These are phyloP conservation scores for Callorhinus ursinus DNA, from an alignment of 2,113 vertebrate species.

Conservation along the genomic window DNA sequence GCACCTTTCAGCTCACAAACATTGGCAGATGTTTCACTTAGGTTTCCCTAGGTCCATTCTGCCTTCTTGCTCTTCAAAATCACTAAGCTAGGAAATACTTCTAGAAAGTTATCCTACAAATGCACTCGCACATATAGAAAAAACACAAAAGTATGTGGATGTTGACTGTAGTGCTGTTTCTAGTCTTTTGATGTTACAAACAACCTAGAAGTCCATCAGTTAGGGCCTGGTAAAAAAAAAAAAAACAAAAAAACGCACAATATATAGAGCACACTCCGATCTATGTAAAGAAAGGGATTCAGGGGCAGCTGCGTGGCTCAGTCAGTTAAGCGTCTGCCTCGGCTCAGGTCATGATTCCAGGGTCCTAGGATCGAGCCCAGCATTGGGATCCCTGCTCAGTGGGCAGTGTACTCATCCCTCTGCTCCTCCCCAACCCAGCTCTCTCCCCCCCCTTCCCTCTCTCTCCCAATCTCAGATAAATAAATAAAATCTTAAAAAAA, in stretches of 20 bases:
- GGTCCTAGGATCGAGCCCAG: neutral
- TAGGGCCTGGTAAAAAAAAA: neutral
- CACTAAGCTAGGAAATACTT: neutral
- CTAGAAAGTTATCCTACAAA: neutral
- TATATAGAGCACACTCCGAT: neutral
- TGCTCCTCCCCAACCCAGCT: too few relatives aligned
- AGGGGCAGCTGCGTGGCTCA: neutral
- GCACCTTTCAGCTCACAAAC: neutral
- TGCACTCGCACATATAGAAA: neutral
- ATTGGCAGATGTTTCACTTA: neutral
- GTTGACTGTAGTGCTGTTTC: neutral
- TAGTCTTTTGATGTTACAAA: neutral
- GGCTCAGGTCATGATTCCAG: neutral
- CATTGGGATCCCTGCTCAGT: too few relatives aligned
- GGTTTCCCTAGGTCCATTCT: neutral
- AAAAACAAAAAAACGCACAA: neutral
- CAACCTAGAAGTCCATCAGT: neutral
- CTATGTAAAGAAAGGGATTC: neutral
- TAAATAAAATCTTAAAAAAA: neutral
- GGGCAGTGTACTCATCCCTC: neutral
- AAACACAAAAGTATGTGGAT: neutral
- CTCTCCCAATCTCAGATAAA: neutral
- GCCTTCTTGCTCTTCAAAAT: conserved; percentile 10
- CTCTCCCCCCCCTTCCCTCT: too few relatives aligned
- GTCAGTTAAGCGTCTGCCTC: neutral